Evolutionary conservation across 2,888 invertebrate species (phyloP).

Genomic region (Dinocampus coccinellae): DNA sequence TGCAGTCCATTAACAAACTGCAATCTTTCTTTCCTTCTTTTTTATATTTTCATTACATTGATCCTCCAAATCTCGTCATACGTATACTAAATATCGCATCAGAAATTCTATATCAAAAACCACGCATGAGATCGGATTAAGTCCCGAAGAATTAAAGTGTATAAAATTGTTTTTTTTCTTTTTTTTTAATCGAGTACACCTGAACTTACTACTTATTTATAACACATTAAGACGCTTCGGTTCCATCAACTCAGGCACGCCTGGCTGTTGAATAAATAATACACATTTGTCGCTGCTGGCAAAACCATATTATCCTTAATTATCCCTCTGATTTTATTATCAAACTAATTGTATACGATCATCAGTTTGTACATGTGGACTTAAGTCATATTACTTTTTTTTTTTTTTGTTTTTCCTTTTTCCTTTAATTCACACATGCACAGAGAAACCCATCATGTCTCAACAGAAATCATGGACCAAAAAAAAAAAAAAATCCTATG

Average conservation of each 20-base stretch:
- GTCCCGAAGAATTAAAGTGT: conserved; percentile 59
- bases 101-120: conserved; percentile 46
- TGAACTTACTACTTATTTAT: conserved; percentile 45
- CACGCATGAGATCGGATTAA: conserved; percentile 57
- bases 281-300: conserved; percentile 68
- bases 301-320: conserved; percentile 51
- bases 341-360: conserved; percentile 5
- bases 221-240: conserved; percentile 51
- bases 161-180: conserved; percentile 41
- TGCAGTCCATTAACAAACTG: conserved; percentile 55
- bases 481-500: no score
- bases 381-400: background rate
- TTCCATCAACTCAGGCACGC: conserved; percentile 58
- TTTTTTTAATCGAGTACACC: conserved; percentile 50
- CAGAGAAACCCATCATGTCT: background rate
- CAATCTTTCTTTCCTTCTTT: conserved; percentile 43
- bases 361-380: background rate
- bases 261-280: conserved; percentile 54
- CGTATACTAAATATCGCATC: conserved; percentile 50
- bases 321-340: conserved; percentile 13
- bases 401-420: background rate
- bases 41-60: conserved; percentile 38
- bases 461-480: background rate
- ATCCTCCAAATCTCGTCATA: conserved; percentile 58
- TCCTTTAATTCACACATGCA: background rate